A percentile compares a stretch with the other conserved stretches of the same genome.
phyloP scores from a whole-genome alignment of 2,113 vertebrate species.

The Istiophorus platypterus region DNA sequence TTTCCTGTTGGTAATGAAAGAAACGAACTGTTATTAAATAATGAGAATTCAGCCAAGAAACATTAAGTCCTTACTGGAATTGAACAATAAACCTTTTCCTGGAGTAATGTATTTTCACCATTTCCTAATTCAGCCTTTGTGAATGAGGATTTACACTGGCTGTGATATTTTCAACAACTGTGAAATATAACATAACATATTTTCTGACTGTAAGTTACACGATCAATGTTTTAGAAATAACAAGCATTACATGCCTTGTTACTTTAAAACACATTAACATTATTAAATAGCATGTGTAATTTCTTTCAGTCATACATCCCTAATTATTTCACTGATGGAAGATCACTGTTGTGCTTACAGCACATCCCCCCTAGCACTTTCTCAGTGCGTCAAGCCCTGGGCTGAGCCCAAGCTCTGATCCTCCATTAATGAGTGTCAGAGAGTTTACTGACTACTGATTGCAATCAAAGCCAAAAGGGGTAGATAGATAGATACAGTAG shows the following conservation, averaged over 20 bases:
- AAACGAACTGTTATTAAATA: neutral
- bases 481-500: neutral
- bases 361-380: neutral
- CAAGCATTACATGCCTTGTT: slow-evolving; percentile 27
- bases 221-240: slow-evolving; percentile 4
- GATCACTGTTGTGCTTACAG: slow-evolving; percentile 34
- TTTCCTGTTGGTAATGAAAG: slow-evolving; percentile 85
- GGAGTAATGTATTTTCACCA: neutral
- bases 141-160: neutral
- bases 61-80: neutral
- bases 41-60: neutral
- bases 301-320: slow-evolving; percentile 33
- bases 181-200: neutral
- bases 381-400: slow-evolving; percentile 20
- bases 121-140: neutral
- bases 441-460: slow-evolving; percentile 64
- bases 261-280: slow-evolving; percentile 9
- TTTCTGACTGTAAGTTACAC: neutral
- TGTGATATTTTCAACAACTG: neutral
- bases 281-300: slow-evolving; percentile 31
- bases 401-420: slow-evolving; percentile 58
- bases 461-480: slow-evolving; percentile 64
- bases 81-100: neutral
- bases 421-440: slow-evolving; percentile 64
- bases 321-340: slow-evolving; percentile 31